Conservation (phyloP, 2,888 invertebrate genomes). For the Brachynemurus nebulosus region DNA sequence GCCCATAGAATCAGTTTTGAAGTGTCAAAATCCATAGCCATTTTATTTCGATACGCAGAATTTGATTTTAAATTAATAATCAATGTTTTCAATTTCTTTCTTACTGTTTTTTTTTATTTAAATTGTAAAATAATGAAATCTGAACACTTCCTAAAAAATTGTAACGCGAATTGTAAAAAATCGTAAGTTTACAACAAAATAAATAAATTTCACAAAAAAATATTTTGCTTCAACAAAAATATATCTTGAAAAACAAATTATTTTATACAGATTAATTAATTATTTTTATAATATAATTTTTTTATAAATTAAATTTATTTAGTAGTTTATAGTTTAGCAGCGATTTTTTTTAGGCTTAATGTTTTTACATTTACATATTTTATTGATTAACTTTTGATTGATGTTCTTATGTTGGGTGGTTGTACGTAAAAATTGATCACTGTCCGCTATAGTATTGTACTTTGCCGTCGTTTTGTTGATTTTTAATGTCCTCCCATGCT, state of each 20-base stretch:
- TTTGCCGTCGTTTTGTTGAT: conserved; percentile 33
- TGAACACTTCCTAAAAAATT: neutral
- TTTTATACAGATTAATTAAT: neutral
- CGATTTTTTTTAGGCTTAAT: conserved; percentile 9
- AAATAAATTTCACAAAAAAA: conserved; percentile 1
- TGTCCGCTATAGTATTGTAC: conserved; percentile 45
- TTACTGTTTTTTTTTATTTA: no score
- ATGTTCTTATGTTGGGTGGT: neutral
- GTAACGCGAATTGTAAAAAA: neutral
- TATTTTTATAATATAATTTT: no score
- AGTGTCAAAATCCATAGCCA: no score
- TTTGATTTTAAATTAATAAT: no score
- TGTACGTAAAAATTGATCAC: conserved; percentile 21
- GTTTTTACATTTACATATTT: conserved; percentile 19
- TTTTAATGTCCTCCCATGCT: conserved; percentile 65
- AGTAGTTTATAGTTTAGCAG: neutral
- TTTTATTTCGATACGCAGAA: no score
- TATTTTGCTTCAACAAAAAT: conserved; percentile 1
- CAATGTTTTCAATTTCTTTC: no score
- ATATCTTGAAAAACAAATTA: conserved; percentile 1
- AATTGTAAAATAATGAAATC: neutral
- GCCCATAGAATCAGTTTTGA: no score
- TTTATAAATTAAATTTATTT: neutral
- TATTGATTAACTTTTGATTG: neutral
- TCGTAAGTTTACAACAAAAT: neutral